These are phyloP conservation scores for Drosophila macrospina DNA, from an alignment of 2,888 invertebrate genomes.

Conservation along the genomic window DNA sequence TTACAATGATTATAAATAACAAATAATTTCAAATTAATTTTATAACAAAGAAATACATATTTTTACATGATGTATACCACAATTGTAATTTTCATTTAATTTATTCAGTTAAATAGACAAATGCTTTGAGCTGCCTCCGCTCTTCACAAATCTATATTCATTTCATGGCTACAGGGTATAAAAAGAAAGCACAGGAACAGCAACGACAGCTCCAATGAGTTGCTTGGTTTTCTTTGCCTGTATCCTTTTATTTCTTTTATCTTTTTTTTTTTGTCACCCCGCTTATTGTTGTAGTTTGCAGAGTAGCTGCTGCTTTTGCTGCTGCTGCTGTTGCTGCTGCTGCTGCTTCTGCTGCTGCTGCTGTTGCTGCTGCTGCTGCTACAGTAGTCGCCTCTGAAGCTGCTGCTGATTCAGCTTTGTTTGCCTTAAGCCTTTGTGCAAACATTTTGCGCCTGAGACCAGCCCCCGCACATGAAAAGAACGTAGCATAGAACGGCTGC, in stretches of 20 bases:
- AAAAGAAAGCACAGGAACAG: constrained; percentile 29
- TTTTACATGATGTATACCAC: too few species aligned
- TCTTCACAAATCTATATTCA: background rate
- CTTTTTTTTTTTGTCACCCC: constrained; percentile 50
- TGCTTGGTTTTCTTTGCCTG: constrained; percentile 50
- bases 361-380: constrained; percentile 64
- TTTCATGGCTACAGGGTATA: constrained; percentile 18
- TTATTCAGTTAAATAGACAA: too few species aligned
- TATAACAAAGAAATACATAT: too few species aligned
- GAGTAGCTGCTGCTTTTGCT: constrained; percentile 77
- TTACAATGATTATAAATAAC: too few species aligned
- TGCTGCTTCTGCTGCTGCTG: constrained; percentile 79
- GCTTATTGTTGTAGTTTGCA: constrained; percentile 64
- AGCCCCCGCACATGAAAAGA: constrained; percentile 23
- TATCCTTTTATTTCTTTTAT: constrained; percentile 41
- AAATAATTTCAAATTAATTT: too few species aligned
- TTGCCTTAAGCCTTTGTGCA: constrained; percentile 83
- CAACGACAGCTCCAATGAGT: constrained; percentile 64
- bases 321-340: constrained; percentile 55
- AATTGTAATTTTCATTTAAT: too few species aligned
- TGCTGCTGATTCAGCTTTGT: constrained; percentile 82
- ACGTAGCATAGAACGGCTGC: constrained; percentile 45
- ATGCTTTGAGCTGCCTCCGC: background rate
- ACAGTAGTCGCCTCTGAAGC: constrained; percentile 51
- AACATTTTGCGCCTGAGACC: constrained; percentile 78